A percentile compares a stretch with the other conserved stretches of the same genome.
Conservation (phyloP, 2,888 invertebrate genomes). For the Oscheius sp. region DNA sequence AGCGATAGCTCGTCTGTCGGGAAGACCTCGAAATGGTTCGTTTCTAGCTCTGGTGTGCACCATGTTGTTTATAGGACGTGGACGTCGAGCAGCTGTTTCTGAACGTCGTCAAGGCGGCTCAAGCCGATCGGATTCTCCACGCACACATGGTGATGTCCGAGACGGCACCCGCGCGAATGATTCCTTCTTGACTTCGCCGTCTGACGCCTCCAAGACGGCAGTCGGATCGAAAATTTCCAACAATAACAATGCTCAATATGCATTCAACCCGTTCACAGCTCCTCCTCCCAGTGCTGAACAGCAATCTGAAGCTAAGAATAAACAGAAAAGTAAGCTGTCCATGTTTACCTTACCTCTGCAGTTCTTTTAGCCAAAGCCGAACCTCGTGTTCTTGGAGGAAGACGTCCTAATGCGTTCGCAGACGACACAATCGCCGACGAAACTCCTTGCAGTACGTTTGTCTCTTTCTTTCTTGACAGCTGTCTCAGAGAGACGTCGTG, state of each 20-base stretch:
- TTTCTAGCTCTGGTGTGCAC: too few relatives aligned
- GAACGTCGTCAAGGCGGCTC: too few relatives aligned
- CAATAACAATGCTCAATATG: background rate
- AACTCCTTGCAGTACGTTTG: slow-evolving; percentile 10
- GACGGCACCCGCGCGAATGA: too few relatives aligned
- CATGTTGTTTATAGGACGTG: too few relatives aligned
- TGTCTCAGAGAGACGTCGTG: background rate
- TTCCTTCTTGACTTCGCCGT: too few relatives aligned
- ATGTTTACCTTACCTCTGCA: background rate
- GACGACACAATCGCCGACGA: slow-evolving; percentile 5
- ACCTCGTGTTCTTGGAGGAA: slow-evolving; percentile 7
- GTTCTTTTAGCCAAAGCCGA: background rate
- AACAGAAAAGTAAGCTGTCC: background rate
- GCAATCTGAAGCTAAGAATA: background rate
- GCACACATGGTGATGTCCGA: too few relatives aligned
- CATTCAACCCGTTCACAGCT: background rate
- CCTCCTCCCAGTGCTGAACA: background rate
- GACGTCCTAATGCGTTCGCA: slow-evolving; percentile 5
- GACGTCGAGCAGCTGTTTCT: too few relatives aligned
- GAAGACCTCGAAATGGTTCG: background rate
- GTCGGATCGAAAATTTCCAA: too few relatives aligned
- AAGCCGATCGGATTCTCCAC: too few relatives aligned
- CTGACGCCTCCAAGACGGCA: too few relatives aligned
- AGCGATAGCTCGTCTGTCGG: slow-evolving; percentile 11
- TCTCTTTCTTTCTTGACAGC: background rate